Evolutionary conservation across 2,113 vertebrate genomes (phyloP).

Genomic region (Phyllostomus discolor): DNA sequence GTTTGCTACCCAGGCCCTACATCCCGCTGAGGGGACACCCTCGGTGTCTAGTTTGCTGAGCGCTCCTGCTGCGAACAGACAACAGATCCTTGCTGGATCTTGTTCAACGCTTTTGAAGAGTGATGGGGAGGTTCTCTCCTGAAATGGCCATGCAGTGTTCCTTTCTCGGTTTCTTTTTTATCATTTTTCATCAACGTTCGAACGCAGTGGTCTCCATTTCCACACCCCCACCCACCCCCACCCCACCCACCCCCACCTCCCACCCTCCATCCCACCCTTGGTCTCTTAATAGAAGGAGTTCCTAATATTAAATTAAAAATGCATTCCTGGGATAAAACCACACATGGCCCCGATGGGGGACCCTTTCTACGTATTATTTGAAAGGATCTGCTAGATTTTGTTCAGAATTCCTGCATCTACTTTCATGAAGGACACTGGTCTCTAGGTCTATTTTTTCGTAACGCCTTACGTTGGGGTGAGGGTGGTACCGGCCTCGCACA

Average conservation of each 20-base stretch:
- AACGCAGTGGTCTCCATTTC: too few relatives aligned
- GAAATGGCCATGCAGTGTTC: neutral
- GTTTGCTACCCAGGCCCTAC: rapidly evolving
- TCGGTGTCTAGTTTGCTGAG: neutral
- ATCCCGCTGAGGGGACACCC: neutral
- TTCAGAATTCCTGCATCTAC: neutral
- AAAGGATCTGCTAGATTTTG: neutral
- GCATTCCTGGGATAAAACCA: neutral
- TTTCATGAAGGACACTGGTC: neutral
- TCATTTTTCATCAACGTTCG: too few relatives aligned
- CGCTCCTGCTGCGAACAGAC: neutral
- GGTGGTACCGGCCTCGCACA: neutral
- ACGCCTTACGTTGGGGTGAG: neutral
- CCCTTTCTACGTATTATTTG: neutral
- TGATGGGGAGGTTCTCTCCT: neutral
- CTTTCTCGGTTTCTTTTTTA: neutral
- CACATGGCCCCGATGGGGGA: rapidly evolving
- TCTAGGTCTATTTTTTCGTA: neutral
- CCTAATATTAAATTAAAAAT: neutral
- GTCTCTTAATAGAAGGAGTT: neutral
- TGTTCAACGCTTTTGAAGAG: neutral
- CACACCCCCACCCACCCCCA: too few relatives aligned
- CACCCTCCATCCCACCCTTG: too few relatives aligned
- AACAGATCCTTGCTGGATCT: too few relatives aligned
- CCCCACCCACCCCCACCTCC: too few relatives aligned